Conservation (phyloP, 2,888 invertebrate genomes). For the Cataglyphis livida region DNA sequence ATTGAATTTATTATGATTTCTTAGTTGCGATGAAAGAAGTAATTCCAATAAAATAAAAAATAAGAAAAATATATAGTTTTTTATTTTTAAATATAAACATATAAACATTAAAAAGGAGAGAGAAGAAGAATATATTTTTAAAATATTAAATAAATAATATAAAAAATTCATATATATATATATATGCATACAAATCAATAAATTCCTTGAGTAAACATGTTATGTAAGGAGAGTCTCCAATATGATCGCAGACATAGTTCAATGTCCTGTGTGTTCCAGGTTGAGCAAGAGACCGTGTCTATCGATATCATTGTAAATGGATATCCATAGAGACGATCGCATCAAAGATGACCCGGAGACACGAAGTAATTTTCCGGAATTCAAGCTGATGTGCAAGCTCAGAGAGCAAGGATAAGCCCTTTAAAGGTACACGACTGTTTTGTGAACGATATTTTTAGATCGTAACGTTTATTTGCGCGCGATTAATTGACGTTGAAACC, state of each 20-base stretch:
- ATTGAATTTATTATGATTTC: background rate
- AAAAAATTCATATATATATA: background rate
- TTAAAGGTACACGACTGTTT: constrained; percentile 30
- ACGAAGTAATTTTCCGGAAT: constrained; percentile 52
- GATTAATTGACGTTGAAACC: background rate
- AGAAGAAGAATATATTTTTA: background rate
- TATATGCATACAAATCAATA: constrained; percentile 15
- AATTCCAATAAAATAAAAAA: background rate
- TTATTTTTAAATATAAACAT: background rate
- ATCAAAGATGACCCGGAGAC: constrained; percentile 53
- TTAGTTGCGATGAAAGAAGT: background rate
- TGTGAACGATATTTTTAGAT: background rate
- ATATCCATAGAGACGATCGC: constrained; percentile 53
- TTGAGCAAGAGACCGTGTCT: constrained; percentile 40
- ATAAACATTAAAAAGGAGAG: background rate
- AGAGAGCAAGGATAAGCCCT: constrained; percentile 2
- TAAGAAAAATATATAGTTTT: background rate
- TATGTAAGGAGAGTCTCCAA: constrained; percentile 23
- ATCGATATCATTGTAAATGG: constrained; percentile 53
- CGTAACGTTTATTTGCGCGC: background rate
- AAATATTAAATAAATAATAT: background rate
- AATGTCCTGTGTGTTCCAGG: constrained; percentile 31
- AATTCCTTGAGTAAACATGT: constrained; percentile 15
- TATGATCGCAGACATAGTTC: constrained; percentile 32
- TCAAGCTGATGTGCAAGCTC: constrained; percentile 41